Base-by-base conservation (phyloP, 1,140 invertebrate species). In the Meloidogyne chitwoodi region DNA sequence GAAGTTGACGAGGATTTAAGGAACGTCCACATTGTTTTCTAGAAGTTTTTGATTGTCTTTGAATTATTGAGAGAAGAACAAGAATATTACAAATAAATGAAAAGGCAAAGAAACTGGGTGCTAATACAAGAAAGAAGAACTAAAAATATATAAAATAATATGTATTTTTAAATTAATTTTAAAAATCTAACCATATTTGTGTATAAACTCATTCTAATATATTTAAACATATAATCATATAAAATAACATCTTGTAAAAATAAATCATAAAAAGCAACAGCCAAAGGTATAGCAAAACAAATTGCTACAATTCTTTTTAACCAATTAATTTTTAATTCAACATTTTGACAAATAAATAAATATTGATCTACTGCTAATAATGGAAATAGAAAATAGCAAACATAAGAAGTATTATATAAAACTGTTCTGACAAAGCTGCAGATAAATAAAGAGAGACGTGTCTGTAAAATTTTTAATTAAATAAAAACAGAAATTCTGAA, bases 341-440 rank as follows among this genome's bases (percentile, higher is more conserved):
- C 76, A 65, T 83, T 83, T 67, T 83, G 82, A 65, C 82, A 83
- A 38, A 83, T 82, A 63, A 64, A 84, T 4, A 83, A 77, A 56
- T 83, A 83, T 75, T 83, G 82, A 38, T 83, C 82, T n/a, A 83
- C 82, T 6, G 82, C 82, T n/a, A 83, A 65, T 10, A 83, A 81
- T 2, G 82, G 82, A 74, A 83, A 83, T 12, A 83, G 64, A 69
- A 83, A 83, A 61, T 83, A 83, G 63, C 82, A 83, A 11, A 85
- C 83, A 66, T 83, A 83, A 34, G 81, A 75, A 14, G 83, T 74
- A 61, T 83, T 83, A 82, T 85, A 83, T 31, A 83, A 70, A 6
- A 83, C 73, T 5, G 82, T 83, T 38, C 82, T 78, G 62, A 83
- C 62, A 27, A 83, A 83, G 38, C 68, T 74, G 31, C 81, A 83